Evolutionary conservation across 1,140 invertebrate genomes (phyloP).

Genomic region (Scaptomyza montana): DNA sequence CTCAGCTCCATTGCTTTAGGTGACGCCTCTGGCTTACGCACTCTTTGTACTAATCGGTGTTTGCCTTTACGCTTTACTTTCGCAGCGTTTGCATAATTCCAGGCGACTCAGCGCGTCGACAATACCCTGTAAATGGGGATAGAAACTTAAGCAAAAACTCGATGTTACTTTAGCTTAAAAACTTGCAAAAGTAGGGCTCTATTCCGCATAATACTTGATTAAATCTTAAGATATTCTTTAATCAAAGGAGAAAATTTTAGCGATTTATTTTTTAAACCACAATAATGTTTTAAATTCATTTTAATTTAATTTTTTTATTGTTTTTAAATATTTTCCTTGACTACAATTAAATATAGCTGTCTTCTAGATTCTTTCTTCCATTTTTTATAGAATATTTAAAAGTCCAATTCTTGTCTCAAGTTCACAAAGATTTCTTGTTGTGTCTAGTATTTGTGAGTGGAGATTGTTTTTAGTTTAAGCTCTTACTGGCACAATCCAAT

Average conservation of each 20-base stretch:
- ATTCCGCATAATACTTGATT: too few relatives aligned
- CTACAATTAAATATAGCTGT: not conserved
- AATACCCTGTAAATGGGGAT: conserved; percentile 25
- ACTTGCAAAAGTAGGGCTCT: too few relatives aligned
- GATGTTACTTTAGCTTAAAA: too few relatives aligned
- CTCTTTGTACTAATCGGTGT: conserved; percentile 66
- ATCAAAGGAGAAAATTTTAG: too few relatives aligned
- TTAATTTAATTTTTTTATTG: too few relatives aligned
- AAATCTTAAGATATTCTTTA: too few relatives aligned
- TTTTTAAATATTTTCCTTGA: not conserved
- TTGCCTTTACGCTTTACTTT: conserved; percentile 63
- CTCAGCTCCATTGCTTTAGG: not conserved
- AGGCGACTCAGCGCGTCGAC: not conserved
- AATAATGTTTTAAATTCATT: too few relatives aligned
- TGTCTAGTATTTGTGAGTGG: conserved; percentile 55
- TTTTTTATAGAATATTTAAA: conserved; percentile 3
- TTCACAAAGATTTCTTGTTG: conserved; percentile 4
- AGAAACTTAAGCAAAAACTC: too few relatives aligned
- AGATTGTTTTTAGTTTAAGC: conserved; percentile 69
- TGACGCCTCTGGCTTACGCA: conserved; percentile 38
- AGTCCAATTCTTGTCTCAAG: not conserved
- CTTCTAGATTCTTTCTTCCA: not conserved
- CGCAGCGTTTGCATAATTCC: conserved; percentile 70
- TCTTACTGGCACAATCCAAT: conserved; percentile 67
- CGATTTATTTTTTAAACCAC: not conserved